These are phyloP conservation scores for Proisotoma minuta DNA, from an alignment of 2,888 invertebrate genomes.

Conservation along the genomic window DNA sequence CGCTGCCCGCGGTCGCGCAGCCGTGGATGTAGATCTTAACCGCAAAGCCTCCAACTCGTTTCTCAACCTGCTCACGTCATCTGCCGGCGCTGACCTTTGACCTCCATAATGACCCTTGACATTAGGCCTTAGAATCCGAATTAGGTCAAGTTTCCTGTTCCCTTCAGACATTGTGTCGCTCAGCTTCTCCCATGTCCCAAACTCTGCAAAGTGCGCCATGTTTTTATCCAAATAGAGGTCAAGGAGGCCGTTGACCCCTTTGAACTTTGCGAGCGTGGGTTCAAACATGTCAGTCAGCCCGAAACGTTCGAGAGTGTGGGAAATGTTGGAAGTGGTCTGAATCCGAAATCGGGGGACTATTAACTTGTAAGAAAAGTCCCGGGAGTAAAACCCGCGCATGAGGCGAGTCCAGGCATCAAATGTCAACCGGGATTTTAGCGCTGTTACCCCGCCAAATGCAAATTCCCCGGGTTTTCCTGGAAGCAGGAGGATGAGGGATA, in stretches of 20 bases:
- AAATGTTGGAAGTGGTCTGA: constrained; percentile 74
- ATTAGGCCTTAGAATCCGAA: constrained; percentile 33
- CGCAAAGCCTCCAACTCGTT: constrained; percentile 21
- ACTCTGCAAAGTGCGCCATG: constrained; percentile 46
- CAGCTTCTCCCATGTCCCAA: constrained; percentile 46
- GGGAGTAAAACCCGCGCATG: constrained; percentile 40
- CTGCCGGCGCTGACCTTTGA: no score
- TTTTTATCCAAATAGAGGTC: constrained; percentile 63
- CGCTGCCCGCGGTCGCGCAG: not conserved
- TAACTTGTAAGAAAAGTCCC: constrained; percentile 46
- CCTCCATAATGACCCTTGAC: no score
- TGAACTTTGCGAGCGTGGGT: constrained; percentile 70
- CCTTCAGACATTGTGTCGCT: constrained; percentile 41
- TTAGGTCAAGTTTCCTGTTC: constrained; percentile 43
- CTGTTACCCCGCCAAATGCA: constrained; percentile 45
- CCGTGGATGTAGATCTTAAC: not conserved
- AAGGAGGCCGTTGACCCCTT: constrained; percentile 75
- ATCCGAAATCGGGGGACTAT: constrained; percentile 70
- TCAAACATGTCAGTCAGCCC: constrained; percentile 75
- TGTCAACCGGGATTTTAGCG: constrained; percentile 45
- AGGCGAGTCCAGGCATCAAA: constrained; percentile 43
- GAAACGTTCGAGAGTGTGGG: constrained; percentile 71
- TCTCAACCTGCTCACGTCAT: constrained; percentile 20
- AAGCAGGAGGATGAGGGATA: constrained; percentile 75
- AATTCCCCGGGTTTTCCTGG: constrained; percentile 56